Base-by-base conservation (phyloP, 2,113 vertebrate genomes). In the Rafetus swinhoei region DNA sequence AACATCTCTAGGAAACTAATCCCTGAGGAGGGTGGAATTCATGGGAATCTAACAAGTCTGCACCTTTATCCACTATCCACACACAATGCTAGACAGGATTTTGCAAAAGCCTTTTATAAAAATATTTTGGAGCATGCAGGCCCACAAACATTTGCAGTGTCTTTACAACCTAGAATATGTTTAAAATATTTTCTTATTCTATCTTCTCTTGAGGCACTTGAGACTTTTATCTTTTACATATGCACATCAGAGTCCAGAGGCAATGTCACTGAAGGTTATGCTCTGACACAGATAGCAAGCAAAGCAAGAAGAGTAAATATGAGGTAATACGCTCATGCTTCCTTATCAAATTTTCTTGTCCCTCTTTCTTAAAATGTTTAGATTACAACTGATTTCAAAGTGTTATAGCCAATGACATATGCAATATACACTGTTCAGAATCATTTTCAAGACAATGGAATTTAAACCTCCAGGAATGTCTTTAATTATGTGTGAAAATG, bases 101-200 rank as follows among this genome's bases (percentile, higher is more conserved):
- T 93, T 93, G 27, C 32, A 69, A 94, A 95, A 96, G 85, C 19
- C 77, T 87, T 94, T 90, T 92, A 95, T 65, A 92, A 92, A 96
- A 96, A 90, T 86, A 85, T 85, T 85, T 79, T 21, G 15, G 50
- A 72, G 94, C 93, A 95, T 95, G 92, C 91, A 93, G 91, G 85
- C 12, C 32, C 62, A 82, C 54, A 93, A 94, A 6, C 81, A 88
- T 85, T 86, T 90, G 65, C n/a, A 85, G 4, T 81, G 13, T 53
- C 25, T 89, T 95, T 88, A 83, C 56, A 94, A 83, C 27, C 10
- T 35, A 84, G 9, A 15, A 77, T 92, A 29, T 50, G 54, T 83
- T 19, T 62, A 16, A 81, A 29, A 81, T 55, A 81, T 15, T 21
- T 94, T 94, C 87, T 83, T 16, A 83, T 79, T 91, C 82, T 39